A percentile compares a stretch with the other conserved stretches of the same genome.
Conservation (phyloP, 2,888 invertebrate species). For the Celastrina argiolus region DNA sequence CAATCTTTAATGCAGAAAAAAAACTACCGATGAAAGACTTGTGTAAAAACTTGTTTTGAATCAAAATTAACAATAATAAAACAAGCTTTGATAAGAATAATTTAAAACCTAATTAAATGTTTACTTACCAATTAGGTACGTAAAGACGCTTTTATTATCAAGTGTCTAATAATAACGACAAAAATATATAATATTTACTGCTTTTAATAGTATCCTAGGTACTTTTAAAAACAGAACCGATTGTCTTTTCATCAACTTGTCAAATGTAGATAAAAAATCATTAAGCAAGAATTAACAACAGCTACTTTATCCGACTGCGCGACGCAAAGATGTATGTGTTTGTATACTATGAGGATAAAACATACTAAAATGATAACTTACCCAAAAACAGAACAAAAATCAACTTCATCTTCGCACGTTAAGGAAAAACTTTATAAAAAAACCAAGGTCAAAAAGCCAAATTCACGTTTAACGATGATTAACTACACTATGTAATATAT, state of each 20-base stretch:
- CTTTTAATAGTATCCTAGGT: too few species aligned
- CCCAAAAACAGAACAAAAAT: slow-evolving; percentile 57
- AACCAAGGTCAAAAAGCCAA: slow-evolving; percentile 29
- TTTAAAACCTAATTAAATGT: background rate
- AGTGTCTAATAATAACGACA: too few species aligned
- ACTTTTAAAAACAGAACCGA: too few species aligned
- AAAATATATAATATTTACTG: background rate
- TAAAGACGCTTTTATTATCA: background rate
- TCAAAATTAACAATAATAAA: background rate
- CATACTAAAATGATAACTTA: slow-evolving; percentile 44
- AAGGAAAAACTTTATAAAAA: slow-evolving; percentile 48
- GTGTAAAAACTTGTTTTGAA: background rate
- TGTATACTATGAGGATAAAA: background rate
- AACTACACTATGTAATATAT: background rate
- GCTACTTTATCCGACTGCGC: background rate
- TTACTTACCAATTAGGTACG: background rate
- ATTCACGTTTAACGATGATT: background rate
- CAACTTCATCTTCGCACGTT: slow-evolving; percentile 53
- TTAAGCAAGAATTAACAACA: background rate
- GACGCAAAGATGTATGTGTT: background rate
- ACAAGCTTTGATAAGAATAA: background rate
- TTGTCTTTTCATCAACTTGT: too few species aligned
- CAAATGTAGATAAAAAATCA: background rate
- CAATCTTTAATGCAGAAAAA: background rate
- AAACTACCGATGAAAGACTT: background rate